Conservation (phyloP, 2,888 invertebrate species). For the Slavum lentiscoides region DNA sequence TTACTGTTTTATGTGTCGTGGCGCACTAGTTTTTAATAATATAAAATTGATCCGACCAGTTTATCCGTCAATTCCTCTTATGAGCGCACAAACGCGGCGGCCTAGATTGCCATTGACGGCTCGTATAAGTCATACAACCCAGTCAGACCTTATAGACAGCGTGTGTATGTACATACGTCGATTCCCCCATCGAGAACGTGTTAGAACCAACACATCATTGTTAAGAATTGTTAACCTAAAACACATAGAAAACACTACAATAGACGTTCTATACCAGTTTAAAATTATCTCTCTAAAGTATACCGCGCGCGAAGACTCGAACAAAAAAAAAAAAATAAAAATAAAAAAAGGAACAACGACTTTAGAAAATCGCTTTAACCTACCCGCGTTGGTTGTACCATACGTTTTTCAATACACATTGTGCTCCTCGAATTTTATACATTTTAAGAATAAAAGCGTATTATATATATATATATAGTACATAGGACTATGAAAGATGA, state of each 20-base stretch:
- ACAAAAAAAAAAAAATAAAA: neutral
- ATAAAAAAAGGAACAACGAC: neutral
- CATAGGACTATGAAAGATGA: neutral
- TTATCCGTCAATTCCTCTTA: slow-evolving; percentile 32
- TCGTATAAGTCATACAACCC: slow-evolving; percentile 3
- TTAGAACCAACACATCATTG: slow-evolving; percentile 12
- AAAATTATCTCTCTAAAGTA: neutral
- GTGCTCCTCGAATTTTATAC: neutral
- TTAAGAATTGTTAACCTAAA: slow-evolving; percentile 22
- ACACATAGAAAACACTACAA: slow-evolving; percentile 17
- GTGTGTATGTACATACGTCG: neutral
- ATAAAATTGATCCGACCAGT: slow-evolving; percentile 32
- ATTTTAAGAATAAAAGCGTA: neutral
- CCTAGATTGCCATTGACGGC: slow-evolving; percentile 40
- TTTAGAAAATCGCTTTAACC: neutral
- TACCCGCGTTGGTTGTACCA: neutral
- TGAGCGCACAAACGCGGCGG: slow-evolving; percentile 17
- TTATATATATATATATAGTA: neutral
- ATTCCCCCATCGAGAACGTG: neutral
- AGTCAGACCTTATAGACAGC: neutral
- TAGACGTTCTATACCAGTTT: neutral
- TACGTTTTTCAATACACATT: neutral
- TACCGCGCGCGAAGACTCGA: neutral
- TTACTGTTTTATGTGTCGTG: slow-evolving; percentile 11
- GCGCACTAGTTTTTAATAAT: slow-evolving; percentile 44